These are phyloP conservation scores for Megaustenia siamemsis DNA, from an alignment of 2,888 invertebrate species.

Conservation along the genomic window DNA sequence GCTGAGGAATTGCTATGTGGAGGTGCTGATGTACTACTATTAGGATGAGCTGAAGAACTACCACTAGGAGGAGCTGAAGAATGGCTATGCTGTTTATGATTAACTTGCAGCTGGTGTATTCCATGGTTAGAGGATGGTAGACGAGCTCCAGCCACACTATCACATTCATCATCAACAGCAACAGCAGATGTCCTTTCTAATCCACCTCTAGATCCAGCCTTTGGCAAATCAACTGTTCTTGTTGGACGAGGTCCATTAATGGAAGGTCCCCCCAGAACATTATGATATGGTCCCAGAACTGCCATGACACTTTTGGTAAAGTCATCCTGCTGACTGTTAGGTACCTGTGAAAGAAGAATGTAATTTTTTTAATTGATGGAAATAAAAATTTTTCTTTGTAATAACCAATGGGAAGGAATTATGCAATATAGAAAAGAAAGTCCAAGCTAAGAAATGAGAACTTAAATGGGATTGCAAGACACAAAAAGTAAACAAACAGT, in stretches of 20 bases:
- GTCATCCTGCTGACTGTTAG: slow-evolving; percentile 19
- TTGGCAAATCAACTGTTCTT: neutral
- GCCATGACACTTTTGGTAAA: slow-evolving; percentile 16
- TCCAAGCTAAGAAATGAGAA: too few species aligned
- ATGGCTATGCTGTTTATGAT: slow-evolving; percentile 24
- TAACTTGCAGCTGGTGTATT: neutral
- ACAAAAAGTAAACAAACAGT: too few species aligned
- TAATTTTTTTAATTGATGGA: too few species aligned
- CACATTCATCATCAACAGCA: neutral
- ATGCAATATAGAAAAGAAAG: too few species aligned
- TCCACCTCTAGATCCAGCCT: neutral
- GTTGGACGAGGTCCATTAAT: neutral
- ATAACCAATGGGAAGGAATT: too few species aligned
- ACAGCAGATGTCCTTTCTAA: neutral
- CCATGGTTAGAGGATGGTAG: neutral
- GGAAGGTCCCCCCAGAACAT: neutral
- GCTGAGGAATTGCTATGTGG: too few species aligned
- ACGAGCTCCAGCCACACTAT: neutral
- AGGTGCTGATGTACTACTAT: too few species aligned
- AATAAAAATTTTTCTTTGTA: too few species aligned
- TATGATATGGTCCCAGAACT: slow-evolving; percentile 36
- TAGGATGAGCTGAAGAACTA: too few species aligned
- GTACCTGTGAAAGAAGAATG: slow-evolving; percentile 30
- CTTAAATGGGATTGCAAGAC: too few species aligned
- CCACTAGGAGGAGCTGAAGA: too few species aligned